Base-by-base conservation (phyloP, 1,140 invertebrate genomes). In the Platyscapa corneri region DNA sequence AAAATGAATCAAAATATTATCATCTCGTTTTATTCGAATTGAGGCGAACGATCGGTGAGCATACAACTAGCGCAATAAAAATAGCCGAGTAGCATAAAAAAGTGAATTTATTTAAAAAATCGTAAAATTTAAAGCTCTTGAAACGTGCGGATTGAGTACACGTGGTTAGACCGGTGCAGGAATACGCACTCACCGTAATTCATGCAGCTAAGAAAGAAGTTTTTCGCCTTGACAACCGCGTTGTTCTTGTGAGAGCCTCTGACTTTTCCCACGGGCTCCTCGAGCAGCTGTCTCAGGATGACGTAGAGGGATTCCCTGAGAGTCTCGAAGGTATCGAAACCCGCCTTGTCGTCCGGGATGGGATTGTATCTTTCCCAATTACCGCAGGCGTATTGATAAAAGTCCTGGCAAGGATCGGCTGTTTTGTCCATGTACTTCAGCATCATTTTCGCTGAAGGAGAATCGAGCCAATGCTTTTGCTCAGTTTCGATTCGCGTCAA, bases 331-430 rank as follows among this genome's bases (percentile, higher is more conserved):
- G 96, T 97, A 89, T 97, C 97, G 87, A 96, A 97, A 79, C 95
- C 96, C 37, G 96, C 95, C 91, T 96, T 96, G 89, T 97, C 97
- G 87, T 95, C 96, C 8, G 97, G 97, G 86, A 98, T 97, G 0
- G 96, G 96, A 93, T 98, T 97, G 67, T 95, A 93, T 42, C 95
- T 95, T 42, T 96, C 95, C 97, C 97, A 98, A 87, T 97, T 97
- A 27, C 97, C 97, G 90, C 98, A 99, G 0, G 97, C 96, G 89
- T 96, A 99, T 89, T 97, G 95, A 91, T 98, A 99, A 91, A 99
- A 99, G 91, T 99, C 97, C 5, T 96, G 93, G 91, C 98, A 99
- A 0, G 98, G 98, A 92, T 98, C 95, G 0, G 95, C 95, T 30
- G 91, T 93, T 0, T 89, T 91, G 89, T 98, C 96, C 96, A 98